A percentile compares a stretch with the other conserved stretches of the same genome.
phyloP scores from a whole-genome alignment of 1,140 invertebrate species.

The Megathymus violae region DNA sequence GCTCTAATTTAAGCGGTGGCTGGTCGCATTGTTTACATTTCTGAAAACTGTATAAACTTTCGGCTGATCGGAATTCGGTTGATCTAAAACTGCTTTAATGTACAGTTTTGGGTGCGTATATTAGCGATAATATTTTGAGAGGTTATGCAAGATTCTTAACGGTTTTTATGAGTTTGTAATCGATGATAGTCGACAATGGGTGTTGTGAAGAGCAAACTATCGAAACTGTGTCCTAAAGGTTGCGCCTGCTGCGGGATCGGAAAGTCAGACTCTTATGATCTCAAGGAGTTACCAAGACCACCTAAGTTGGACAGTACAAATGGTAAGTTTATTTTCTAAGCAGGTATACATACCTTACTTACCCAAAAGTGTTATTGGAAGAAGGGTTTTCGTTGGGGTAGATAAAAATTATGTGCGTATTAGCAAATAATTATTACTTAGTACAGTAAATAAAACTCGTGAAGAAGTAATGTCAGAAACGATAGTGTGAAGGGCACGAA shows the following conservation, averaged over 20 bases:
- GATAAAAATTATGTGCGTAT: too few relatives aligned
- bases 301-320: conserved; percentile 55
- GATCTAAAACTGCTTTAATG: conserved; percentile 53
- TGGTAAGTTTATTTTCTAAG: conserved; percentile 49
- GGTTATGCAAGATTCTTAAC: conserved; percentile 41
- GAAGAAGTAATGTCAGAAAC: too few relatives aligned
- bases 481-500: too few relatives aligned
- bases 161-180: conserved; percentile 15
- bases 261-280: conserved; percentile 60
- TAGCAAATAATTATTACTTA: too few relatives aligned
- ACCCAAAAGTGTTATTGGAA: too few relatives aligned
- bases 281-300: conserved; percentile 66
- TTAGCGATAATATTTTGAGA: conserved; percentile 42
- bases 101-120: conserved; percentile 47
- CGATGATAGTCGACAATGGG: conserved; percentile 53
- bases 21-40: conserved; percentile 59
- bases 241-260: conserved; percentile 52
- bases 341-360: too few relatives aligned
- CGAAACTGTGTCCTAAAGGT: conserved; percentile 45
- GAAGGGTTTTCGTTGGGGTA: too few relatives aligned
- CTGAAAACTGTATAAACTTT: conserved; percentile 59
- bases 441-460: too few relatives aligned
- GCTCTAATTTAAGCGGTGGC: conserved; percentile 45
- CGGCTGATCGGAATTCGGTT: conserved; percentile 48
- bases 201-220: conserved; percentile 61